Base-by-base conservation (phyloP, 2,797 vertebrate genomes). In the Pyrrhura leucotis region DNA sequence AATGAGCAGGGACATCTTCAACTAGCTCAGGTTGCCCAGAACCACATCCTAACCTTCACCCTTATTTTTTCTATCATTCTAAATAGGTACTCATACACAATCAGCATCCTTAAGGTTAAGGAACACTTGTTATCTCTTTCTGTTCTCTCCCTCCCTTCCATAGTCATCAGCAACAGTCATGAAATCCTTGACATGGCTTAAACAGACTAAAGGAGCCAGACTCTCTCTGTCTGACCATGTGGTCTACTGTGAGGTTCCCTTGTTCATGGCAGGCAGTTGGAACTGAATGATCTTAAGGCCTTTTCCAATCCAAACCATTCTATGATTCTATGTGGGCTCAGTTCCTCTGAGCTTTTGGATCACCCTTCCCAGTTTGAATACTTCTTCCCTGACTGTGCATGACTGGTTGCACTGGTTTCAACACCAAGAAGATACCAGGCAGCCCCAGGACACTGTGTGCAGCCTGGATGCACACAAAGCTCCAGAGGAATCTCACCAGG, bases 281-380 rank as follows among this genome's bases (percentile, higher is more conserved):
- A 56, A 56, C 21, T 23, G 54, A 14, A 56, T 56, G 21, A 10
- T 23, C 54, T 23, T 56, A 33, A 23, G n/a, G 54, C 33, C 21
- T 9, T 56, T 56, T 56, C 54, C 21, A 56, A 33, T n/a, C n/a
- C 53, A 56, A 56, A 23, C 13, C 3, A 10, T 56, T 33, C 9
- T 56, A 15, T 56, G 54, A n/a, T n/a, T n/a, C 4, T 9, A 6
- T 0, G 0, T 33, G 7, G 19, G 25, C 58, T 85, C 0, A 0
- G 6, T 50, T 80, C 17, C 12, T 86, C 35, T 45, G 39, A 69
- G 33, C 6, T n/a, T 73, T 50, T 69, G 59, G 45, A 48, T 29
- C 23, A 19, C 26, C 8, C 6, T 44, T 65, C 37, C 16, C 12
- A 12, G 8, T 3, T 25, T n/a, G 28, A 83, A 67, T 56, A 4